These are phyloP conservation scores for Lagorchestes hirsutus DNA, from an alignment of 2,797 vertebrate species.

Conservation along the genomic window DNA sequence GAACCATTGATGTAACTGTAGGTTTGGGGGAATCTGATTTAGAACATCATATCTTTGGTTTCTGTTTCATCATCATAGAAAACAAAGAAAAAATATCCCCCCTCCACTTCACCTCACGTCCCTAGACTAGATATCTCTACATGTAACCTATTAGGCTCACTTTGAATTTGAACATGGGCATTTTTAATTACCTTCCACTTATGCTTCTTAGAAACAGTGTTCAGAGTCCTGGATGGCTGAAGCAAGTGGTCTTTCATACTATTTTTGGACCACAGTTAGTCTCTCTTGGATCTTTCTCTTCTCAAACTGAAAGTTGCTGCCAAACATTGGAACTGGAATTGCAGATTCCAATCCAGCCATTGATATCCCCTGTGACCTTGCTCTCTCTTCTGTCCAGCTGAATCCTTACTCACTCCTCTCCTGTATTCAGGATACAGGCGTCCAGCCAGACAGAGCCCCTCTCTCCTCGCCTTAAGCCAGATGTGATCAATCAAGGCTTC, in stretches of 20 bases:
- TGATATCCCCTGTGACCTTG: constrained; percentile 53
- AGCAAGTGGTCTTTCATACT: constrained; percentile 21
- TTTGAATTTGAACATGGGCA: constrained; percentile 55
- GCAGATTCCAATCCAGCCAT: constrained; percentile 25
- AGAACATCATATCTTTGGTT: constrained; percentile 19
- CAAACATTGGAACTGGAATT: constrained; percentile 15
- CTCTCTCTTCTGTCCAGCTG: constrained; percentile 52
- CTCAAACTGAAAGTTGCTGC: constrained; percentile 44
- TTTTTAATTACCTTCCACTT: constrained; percentile 35
- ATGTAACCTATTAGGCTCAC: constrained; percentile 38
- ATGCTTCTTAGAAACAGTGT: constrained; percentile 57
- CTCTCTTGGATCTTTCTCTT: constrained; percentile 42
- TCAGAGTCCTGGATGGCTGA: not conserved
- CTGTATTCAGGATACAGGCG: constrained; percentile 73
- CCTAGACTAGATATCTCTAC: constrained; percentile 47
- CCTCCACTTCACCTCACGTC: not conserved
- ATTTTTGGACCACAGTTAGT: constrained; percentile 45
- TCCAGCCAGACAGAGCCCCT: constrained; percentile 67
- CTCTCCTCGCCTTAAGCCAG: constrained; percentile 70
- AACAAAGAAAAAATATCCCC: not conserved
- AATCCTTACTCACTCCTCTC: constrained; percentile 71
- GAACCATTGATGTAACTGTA: not conserved
- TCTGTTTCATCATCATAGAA: constrained; percentile 54
- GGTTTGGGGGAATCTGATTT: constrained; percentile 3
- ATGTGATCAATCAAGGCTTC: constrained; percentile 61